Evolutionary conservation across 1,140 invertebrate genomes (phyloP).

Genomic region (Caenorhabditis tropicalis): DNA sequence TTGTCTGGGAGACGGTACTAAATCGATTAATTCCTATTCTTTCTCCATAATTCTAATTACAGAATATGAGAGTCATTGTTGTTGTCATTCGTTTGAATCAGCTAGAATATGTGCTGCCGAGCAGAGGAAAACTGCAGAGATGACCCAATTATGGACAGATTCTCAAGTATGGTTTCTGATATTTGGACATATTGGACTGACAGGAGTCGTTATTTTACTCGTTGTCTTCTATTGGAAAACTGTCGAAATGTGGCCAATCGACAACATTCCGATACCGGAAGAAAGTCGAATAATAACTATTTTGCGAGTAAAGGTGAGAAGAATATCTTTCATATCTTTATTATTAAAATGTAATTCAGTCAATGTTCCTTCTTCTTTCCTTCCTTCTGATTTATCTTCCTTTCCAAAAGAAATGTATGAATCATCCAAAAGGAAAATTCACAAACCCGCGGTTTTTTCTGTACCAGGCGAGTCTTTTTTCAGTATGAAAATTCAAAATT

Average conservation of each 20-base stretch:
- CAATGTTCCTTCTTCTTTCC: neutral
- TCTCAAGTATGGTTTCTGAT: neutral
- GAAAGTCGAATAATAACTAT: neutral
- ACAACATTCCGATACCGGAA: slow-evolving; percentile 15
- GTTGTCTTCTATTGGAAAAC: neutral
- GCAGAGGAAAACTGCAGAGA: neutral
- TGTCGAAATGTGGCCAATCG: neutral
- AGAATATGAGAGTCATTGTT: neutral
- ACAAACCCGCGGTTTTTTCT: neutral
- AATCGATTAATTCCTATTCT: neutral
- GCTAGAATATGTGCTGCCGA: neutral
- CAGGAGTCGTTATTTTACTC: neutral
- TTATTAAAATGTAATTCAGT: neutral
- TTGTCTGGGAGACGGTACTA: slow-evolving; percentile 11
- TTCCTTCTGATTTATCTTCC: neutral
- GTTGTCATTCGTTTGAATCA: neutral
- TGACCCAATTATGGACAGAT: slow-evolving; percentile 15
- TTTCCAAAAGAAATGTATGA: slow-evolving; percentile 3
- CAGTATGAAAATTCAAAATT: neutral
- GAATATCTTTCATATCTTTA: neutral
- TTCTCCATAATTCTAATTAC: neutral
- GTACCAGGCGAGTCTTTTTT: neutral
- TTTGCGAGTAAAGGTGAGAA: neutral
- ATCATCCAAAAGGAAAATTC: slow-evolving; percentile 3
- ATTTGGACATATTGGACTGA: neutral